Percentiles rank a stretch among this genome's conserved stretches.
Evolutionary conservation across 2,888 invertebrate species (phyloP).

Genomic region (Pristionchus japonicus): DNA sequence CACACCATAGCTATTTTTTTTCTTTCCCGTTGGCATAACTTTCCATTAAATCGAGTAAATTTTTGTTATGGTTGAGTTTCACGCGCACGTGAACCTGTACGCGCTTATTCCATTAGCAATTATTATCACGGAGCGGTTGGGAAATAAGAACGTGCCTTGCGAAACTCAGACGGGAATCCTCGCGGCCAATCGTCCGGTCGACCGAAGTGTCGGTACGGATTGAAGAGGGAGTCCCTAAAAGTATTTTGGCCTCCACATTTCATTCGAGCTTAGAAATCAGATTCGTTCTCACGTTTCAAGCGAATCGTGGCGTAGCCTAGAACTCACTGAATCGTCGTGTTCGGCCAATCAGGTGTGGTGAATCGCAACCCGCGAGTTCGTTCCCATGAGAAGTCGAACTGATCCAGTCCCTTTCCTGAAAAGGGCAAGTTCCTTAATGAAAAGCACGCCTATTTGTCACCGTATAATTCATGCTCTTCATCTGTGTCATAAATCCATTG

Average conservation of each 20-base stretch:
- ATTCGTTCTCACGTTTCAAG: not conserved
- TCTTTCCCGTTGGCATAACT: no score
- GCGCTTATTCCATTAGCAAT: no score
- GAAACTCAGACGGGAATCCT: conserved; percentile 57
- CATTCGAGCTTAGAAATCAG: not conserved
- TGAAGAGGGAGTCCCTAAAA: conserved; percentile 51
- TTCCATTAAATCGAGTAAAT: no score
- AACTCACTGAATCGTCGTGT: not conserved
- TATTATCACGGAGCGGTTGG: not conserved
- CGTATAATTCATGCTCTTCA: conserved; percentile 55
- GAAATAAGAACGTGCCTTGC: not conserved
- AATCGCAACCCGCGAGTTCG: conserved; percentile 49
- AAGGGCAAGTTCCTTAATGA: no score
- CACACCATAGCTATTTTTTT: no score
- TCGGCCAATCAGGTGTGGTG: not conserved
- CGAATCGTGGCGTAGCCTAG: not conserved
- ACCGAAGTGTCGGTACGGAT: conserved; percentile 59
- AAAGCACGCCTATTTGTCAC: not conserved
- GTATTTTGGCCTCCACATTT: no score
- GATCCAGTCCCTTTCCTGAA: conserved; percentile 53
- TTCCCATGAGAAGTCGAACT: conserved; percentile 52
- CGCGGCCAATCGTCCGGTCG: conserved; percentile 57
- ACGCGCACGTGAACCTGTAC: no score
- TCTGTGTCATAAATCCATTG: conserved; percentile 60
- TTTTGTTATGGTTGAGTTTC: no score